A percentile compares a stretch with the other conserved stretches of the same genome.
Conservation (phyloP, 2,888 invertebrate genomes). For the Dolichopus griseipennis region DNA sequence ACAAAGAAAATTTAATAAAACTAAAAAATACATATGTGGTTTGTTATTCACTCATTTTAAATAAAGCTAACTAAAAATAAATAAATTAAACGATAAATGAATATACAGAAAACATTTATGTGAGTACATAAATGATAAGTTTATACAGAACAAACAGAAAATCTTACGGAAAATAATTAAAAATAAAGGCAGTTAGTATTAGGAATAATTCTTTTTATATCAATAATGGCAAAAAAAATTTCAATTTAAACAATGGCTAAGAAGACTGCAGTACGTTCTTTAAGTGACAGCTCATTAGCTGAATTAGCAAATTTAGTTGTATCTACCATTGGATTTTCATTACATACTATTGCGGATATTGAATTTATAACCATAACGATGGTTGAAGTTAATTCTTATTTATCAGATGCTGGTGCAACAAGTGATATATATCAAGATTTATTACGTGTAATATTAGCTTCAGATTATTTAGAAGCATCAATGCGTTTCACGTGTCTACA, state of each 20-base stretch:
- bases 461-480: conserved; percentile 58
- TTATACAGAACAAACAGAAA: too few species aligned
- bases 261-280: conserved; percentile 51
- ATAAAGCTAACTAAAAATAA: too few species aligned
- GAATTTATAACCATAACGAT: conserved; percentile 49
- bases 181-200: too few species aligned
- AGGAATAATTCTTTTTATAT: too few species aligned
- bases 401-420: conserved; percentile 54
- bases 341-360: conserved; percentile 42
- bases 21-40: too few species aligned
- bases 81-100: too few species aligned
- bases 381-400: conserved; percentile 52
- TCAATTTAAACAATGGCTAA: conserved; percentile 49
- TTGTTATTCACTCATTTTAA: too few species aligned
- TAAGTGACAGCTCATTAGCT: conserved; percentile 53
- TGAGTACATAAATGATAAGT: too few species aligned
- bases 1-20: too few species aligned
- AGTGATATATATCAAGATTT: conserved; percentile 62
- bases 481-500: conserved; percentile 58
- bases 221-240: too few species aligned
- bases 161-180: too few species aligned
- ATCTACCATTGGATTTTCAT: conserved; percentile 52
- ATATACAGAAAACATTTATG: too few species aligned
- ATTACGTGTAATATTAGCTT: conserved; percentile 54
- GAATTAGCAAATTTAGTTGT: conserved; percentile 54